Evolutionary conservation across 2,113 vertebrate genomes (phyloP).

Genomic region (Vanacampus margaritifer): DNA sequence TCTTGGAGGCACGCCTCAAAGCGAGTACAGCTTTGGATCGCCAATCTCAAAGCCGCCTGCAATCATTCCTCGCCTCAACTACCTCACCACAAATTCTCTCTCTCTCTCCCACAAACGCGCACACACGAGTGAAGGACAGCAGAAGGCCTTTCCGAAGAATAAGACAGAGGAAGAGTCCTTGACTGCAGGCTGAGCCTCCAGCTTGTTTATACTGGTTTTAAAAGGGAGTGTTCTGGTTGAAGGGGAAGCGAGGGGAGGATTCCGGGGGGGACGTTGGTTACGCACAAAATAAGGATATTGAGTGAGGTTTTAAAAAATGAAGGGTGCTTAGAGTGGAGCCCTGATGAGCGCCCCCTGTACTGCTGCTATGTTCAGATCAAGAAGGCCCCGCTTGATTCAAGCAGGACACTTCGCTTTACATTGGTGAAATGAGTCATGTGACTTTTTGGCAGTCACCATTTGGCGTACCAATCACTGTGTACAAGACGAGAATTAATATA

Average conservation of each 20-base stretch:
- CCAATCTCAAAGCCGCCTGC: conserved; percentile 43
- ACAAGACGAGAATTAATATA: too few species aligned
- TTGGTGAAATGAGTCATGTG: too few species aligned
- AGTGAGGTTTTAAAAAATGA: conserved; percentile 42
- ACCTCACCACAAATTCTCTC: not conserved
- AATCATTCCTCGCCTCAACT: conserved; percentile 48
- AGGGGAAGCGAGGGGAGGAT: conserved; percentile 19
- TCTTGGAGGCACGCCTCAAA: conserved; percentile 41
- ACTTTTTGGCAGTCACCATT: too few species aligned
- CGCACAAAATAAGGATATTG: not conserved
- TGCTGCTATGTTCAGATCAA: conserved; percentile 23
- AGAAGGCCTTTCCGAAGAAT: conserved; percentile 37
- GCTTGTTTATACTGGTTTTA: conserved; percentile 57
- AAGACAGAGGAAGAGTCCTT: conserved; percentile 62
- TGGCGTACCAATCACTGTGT: too few species aligned
- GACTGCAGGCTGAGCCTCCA: conserved; percentile 54
- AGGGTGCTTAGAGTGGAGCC: conserved; percentile 48
- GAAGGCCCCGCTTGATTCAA: not conserved
- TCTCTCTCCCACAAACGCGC: not conserved
- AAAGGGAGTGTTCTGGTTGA: conserved; percentile 20
- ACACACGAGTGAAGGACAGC: conserved; percentile 26
- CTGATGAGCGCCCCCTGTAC: conserved; percentile 27
- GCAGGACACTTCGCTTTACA: not conserved
- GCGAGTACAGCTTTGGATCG: conserved; percentile 50
- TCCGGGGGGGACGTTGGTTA: conserved; percentile 40